These are phyloP conservation scores for Sepioteuthis lessoniana DNA, from an alignment of 2,888 invertebrate species.

Conservation along the genomic window DNA sequence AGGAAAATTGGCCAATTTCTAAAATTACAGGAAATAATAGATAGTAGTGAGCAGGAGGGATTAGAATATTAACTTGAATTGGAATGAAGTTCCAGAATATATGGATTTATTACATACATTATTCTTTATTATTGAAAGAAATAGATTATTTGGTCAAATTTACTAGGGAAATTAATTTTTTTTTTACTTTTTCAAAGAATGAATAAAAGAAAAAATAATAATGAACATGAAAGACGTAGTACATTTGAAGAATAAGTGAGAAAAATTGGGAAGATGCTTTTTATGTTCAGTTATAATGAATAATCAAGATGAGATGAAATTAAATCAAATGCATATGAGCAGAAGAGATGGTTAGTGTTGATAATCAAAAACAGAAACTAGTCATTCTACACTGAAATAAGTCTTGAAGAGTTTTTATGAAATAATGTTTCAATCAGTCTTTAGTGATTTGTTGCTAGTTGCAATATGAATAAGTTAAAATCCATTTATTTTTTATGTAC, in stretches of 20 bases:
- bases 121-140: background rate
- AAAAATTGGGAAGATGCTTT: background rate
- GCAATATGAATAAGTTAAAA: no score
- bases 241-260: background rate
- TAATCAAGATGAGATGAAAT: no score
- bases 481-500: no score
- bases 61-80: background rate
- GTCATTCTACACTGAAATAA: no score
- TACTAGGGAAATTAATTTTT: background rate
- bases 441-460: no score
- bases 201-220: background rate
- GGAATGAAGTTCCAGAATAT: background rate
- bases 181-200: background rate
- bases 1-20: slow-evolving; percentile 11
- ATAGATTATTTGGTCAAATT: background rate
- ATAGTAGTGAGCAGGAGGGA: background rate
- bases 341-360: no score
- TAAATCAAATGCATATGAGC: no score
- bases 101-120: background rate
- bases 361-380: no score
- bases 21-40: slow-evolving; percentile 11
- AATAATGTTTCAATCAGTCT: no score
- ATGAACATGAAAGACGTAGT: background rate
- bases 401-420: no score
- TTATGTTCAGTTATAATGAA: no score